Evolutionary conservation across 1,140 invertebrate species (phyloP), one percentile per base, ranked within the genome.

Genomic region (Triops longicaudatus): DNA sequence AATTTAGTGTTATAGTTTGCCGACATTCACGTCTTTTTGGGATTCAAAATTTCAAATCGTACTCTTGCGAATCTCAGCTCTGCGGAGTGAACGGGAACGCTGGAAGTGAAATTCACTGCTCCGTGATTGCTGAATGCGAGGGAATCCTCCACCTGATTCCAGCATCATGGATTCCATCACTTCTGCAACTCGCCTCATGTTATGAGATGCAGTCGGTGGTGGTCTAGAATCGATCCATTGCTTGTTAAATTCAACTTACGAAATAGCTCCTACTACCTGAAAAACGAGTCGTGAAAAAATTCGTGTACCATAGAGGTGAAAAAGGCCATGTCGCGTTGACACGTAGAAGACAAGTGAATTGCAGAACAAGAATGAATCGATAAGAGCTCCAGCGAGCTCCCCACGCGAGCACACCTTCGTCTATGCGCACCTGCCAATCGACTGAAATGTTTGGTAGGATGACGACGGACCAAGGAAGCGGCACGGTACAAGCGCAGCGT

Each of bases 251-350:
- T 44, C 17, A 11, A n/a, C 17, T 44, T 22, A 17, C 10, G n/a
- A 42, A 26, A 75, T 14, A n/a, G 74, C 37, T 75, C 5, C 14
- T 17, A 72, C 44, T 43, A 73, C 76, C 72, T 77, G 76, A 77
- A 77, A 42, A 77, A 77, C 28, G 76, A 73, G 50, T 77, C 76
- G 31, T 26, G 31, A 43, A 77, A 43, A 73, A 77, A 73, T 5
- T 77, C 76, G n/a, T 77, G 76, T 44, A 77, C 73, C 28, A 77
- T 43, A 7, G 76, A 77, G 42, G 37, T 77, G 43, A 73, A 77
- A 37, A 73, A 43, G 73, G 71, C 76, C 76, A 77, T 77, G 41
- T 73, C 43, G 26, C 74, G n/a, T 44, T 26, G n/a, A 41, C 26
- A n/a, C 41, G 2, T 6, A 63, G 10, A 22, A 63, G 44, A 63